Conservation (phyloP, 2,113 vertebrate genomes). For the Lathamus discolor region DNA sequence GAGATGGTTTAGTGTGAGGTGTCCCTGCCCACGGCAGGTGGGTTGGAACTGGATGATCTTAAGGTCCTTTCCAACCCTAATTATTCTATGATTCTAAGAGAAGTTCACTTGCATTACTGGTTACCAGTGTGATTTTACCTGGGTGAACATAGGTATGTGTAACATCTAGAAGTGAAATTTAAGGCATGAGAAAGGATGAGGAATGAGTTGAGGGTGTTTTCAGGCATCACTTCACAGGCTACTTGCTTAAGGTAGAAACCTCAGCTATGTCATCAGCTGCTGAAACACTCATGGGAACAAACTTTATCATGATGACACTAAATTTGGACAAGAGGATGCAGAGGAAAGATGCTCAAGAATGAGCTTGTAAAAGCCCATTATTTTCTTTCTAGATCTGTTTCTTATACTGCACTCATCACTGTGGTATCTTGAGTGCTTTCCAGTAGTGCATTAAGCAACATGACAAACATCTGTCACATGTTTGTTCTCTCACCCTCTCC, state of each 20-base stretch:
- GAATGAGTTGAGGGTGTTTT: background rate
- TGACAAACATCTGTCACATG: constrained; percentile 64
- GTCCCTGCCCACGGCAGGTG: too few relatives aligned
- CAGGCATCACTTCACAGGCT: background rate
- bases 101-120: background rate
- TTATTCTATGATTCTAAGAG: too few relatives aligned
- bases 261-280: background rate
- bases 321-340: constrained; percentile 11
- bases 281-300: background rate
- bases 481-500: constrained; percentile 60
- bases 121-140: background rate
- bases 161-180: background rate
- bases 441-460: constrained; percentile 67
- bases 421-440: constrained; percentile 67
- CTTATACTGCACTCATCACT: constrained; percentile 64
- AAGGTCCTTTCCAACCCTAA: too few relatives aligned
- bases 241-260: background rate
- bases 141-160: background rate
- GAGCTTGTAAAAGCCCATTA: constrained; percentile 45
- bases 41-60: too few relatives aligned
- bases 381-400: constrained; percentile 60
- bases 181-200: background rate
- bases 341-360: constrained; percentile 49
- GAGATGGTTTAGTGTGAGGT: too few relatives aligned
- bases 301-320: background rate